A percentile compares a stretch with the other conserved stretches of the same genome.
These are phyloP conservation scores for Axis porcinus DNA, from an alignment of 2,113 vertebrate species.

Conservation along the genomic window DNA sequence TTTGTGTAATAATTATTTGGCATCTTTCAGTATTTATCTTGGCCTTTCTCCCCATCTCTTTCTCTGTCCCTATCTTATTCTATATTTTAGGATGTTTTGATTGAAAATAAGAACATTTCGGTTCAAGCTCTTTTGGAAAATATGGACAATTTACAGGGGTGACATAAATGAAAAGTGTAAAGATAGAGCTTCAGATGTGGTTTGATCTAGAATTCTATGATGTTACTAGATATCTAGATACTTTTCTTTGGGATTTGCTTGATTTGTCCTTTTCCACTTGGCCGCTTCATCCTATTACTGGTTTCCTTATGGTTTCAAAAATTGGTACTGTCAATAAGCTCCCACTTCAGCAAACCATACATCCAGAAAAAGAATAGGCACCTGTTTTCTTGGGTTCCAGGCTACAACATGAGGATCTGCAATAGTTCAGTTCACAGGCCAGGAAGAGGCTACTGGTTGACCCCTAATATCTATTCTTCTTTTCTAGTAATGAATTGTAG, in stretches of 20 bases:
- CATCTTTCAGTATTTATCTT: background rate
- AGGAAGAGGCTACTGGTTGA: background rate
- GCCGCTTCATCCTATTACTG: background rate
- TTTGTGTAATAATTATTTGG: background rate
- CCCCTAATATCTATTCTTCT: background rate
- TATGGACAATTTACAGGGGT: background rate
- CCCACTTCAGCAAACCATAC: background rate
- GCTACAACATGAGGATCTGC: background rate
- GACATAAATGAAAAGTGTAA: background rate
- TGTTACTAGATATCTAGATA: background rate
- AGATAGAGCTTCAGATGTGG: background rate
- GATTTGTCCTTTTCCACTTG: background rate
- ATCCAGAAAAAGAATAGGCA: background rate
- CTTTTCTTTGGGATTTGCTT: background rate
- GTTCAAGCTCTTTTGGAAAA: background rate
- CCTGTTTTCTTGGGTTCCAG: background rate
- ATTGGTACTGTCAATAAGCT: background rate
- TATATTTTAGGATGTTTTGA: background rate
- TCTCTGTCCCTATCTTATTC: background rate
- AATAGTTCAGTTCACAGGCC: background rate
- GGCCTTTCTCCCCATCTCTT: background rate
- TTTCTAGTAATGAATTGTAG: background rate
- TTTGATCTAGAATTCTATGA: background rate
- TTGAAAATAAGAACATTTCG: background rate
- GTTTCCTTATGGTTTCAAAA: background rate